phyloP scores from a whole-genome alignment of 2,888 invertebrate genomes.

The Lepas anatifera region DNA sequence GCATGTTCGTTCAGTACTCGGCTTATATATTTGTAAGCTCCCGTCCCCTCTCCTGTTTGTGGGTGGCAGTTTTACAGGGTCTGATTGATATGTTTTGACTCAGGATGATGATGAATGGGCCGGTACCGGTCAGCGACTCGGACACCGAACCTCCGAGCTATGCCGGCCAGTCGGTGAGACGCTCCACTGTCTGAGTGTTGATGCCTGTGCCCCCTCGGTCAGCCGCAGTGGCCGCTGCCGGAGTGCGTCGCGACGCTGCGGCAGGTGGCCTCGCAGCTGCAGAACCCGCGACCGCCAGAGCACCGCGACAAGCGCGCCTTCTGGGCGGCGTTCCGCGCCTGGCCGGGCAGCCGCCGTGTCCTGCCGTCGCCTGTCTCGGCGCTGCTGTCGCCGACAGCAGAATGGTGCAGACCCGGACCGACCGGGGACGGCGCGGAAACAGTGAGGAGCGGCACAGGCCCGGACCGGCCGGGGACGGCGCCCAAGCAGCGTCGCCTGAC shows the following conservation, averaged over 20 bases:
- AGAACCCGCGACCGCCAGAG: neutral
- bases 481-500: neutral
- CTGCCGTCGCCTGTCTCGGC: neutral
- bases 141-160: too few relatives aligned
- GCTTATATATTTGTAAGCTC: too few relatives aligned
- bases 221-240: neutral
- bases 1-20: too few relatives aligned
- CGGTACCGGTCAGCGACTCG: too few relatives aligned
- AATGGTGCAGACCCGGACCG: neutral
- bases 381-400: neutral
- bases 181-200: too few relatives aligned
- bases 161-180: too few relatives aligned
- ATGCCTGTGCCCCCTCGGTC: too few relatives aligned
- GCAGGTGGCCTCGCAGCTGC: neutral
- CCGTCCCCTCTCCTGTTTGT: too few relatives aligned
- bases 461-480: neutral
- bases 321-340: neutral
- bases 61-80: too few relatives aligned
- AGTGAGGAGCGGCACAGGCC: neutral
- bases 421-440: neutral
- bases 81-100: too few relatives aligned
- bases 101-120: too few relatives aligned
- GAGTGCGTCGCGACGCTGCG: neutral
- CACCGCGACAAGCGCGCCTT: neutral
- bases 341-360: neutral